These are phyloP conservation scores for Oasisia sp. DNA, from an alignment of 2,888 invertebrate species.

Conservation along the genomic window DNA sequence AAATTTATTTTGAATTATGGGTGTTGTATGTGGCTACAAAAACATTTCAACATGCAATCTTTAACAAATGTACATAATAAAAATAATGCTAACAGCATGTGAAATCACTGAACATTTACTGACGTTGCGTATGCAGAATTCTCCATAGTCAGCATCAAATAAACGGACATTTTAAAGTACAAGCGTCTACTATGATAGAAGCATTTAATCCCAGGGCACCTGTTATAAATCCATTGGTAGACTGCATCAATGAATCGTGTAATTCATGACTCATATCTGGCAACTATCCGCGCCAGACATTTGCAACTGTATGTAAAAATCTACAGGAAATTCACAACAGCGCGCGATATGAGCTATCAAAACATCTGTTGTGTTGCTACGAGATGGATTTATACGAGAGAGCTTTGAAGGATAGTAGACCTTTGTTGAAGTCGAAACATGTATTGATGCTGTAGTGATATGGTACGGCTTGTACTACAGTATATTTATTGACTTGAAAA, in stretches of 20 bases:
- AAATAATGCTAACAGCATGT: background rate
- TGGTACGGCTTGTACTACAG: background rate
- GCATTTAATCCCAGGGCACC: background rate
- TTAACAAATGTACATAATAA: background rate
- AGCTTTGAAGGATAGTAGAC: background rate
- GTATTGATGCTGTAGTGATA: background rate
- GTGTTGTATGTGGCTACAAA: background rate
- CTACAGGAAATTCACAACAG: background rate
- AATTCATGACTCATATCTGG: background rate
- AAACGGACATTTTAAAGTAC: background rate
- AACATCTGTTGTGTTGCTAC: background rate
- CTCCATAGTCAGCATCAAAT: background rate
- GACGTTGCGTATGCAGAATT: background rate
- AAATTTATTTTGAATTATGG: background rate
- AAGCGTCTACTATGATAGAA: background rate
- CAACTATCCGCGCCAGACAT: background rate
- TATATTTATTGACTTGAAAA: too few species aligned
- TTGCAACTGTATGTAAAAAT: background rate
- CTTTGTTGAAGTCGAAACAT: background rate
- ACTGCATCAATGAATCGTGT: background rate
- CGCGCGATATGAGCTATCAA: background rate
- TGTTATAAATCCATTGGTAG: conserved; percentile 13
- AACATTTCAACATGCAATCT: background rate
- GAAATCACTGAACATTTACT: too few species aligned
- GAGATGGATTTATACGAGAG: background rate